Conservation (phyloP, 2,797 vertebrate species). For the Octomys mimax region DNA sequence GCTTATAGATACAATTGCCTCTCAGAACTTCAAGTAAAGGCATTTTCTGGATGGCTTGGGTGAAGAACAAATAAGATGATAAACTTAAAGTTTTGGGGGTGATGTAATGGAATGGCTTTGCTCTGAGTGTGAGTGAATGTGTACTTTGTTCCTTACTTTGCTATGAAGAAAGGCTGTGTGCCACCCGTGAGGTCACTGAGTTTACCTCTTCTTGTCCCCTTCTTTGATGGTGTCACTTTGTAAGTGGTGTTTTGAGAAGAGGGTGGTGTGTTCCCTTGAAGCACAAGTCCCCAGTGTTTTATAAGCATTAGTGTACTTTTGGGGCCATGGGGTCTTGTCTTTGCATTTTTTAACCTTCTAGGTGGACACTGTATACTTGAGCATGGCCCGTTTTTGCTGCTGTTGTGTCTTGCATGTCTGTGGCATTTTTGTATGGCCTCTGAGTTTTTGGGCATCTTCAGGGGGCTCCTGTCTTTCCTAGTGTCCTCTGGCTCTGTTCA, state of each 20-base stretch:
- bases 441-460: not conserved
- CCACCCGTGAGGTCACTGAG: not conserved
- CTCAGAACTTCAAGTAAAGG: not conserved
- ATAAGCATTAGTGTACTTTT: not conserved
- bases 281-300: not conserved
- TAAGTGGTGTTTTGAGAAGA: not conserved
- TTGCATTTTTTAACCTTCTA: conserved; percentile 59
- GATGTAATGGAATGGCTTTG: not conserved
- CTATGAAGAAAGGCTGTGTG: not conserved
- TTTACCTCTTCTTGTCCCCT: not conserved
- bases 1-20: not conserved
- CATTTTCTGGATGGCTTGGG: conserved; percentile 1
- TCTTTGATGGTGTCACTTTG: not conserved
- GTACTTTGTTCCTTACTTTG: not conserved
- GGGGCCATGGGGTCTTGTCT: not conserved
- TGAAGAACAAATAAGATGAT: not conserved
- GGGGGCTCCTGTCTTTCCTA: conserved; percentile 70
- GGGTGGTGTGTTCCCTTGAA: not conserved
- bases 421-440: not conserved
- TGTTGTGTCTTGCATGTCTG: conserved; percentile 9
- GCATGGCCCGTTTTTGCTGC: conserved; percentile 53
- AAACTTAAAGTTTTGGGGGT: not conserved
- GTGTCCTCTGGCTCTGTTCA: conserved; percentile 67
- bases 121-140: not conserved
- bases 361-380: conserved; percentile 49